These are phyloP conservation scores for Graptemys geographica DNA, from an alignment of 2,797 vertebrate genomes.

Conservation along the genomic window DNA sequence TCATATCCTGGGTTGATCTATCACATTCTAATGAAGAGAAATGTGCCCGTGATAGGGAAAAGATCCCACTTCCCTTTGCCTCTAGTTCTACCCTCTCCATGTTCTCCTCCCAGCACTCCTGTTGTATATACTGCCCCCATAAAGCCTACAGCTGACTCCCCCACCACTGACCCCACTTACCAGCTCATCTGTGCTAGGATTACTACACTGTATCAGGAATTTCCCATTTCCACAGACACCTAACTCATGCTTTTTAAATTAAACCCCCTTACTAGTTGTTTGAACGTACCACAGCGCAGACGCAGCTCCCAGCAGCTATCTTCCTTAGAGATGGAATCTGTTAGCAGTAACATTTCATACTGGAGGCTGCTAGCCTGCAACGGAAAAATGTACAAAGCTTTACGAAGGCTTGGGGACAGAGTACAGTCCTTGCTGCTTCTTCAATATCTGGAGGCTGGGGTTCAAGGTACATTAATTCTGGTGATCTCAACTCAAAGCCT, in stretches of 20 bases:
- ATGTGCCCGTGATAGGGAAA: background rate
- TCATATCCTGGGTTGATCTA: background rate
- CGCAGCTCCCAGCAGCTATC: slow-evolving; percentile 98
- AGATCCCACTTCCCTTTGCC: background rate
- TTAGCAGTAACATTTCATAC: slow-evolving; percentile 97
- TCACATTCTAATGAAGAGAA: background rate
- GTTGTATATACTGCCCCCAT: background rate
- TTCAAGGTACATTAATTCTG: rapidly evolving
- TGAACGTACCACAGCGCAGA: slow-evolving; percentile 92
- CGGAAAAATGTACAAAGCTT: background rate
- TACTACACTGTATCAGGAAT: background rate
- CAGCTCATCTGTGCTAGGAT: background rate
- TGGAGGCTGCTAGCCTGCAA: slow-evolving; percentile 95
- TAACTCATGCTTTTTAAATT: rapidly evolving
- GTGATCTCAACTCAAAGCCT: background rate
- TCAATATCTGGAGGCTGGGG: background rate
- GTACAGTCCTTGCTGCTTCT: background rate
- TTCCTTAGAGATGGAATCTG: slow-evolving; percentile 97
- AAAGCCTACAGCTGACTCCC: background rate
- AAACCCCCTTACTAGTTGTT: rapidly evolving
- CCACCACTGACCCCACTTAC: background rate
- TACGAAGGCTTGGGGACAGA: background rate
- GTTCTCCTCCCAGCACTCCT: background rate
- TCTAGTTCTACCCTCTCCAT: background rate
- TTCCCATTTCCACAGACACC: rapidly evolving